Percentiles rank a stretch among this genome's conserved stretches.
Evolutionary conservation across 2,113 vertebrate species (phyloP).

Genomic region (Sterrhoptilus dennistouni): DNA sequence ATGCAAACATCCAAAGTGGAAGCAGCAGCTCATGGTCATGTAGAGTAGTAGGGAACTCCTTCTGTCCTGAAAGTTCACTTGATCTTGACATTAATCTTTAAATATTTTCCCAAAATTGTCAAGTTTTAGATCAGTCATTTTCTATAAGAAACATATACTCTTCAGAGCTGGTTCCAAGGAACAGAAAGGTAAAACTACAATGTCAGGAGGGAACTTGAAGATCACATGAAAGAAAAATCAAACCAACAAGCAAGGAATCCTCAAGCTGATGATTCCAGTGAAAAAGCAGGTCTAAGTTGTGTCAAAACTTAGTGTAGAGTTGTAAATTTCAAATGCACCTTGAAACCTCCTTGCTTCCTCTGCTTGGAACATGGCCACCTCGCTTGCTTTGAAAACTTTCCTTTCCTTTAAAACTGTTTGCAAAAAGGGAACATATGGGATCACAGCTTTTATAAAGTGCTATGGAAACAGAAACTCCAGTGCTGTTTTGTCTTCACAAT

Average conservation of each 20-base stretch:
- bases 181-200: neutral
- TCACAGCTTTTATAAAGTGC: slow-evolving; percentile 39
- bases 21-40: neutral
- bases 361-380: neutral
- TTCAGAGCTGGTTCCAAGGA: neutral
- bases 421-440: neutral
- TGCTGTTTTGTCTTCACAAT: slow-evolving; percentile 41
- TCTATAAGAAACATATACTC: neutral
- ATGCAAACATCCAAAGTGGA: neutral
- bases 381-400: slow-evolving; percentile 17
- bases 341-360: neutral
- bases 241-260: neutral
- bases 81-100: neutral
- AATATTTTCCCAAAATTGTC: neutral
- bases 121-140: neutral
- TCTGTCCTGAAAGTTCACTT: neutral
- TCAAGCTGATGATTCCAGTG: neutral
- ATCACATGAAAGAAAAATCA: neutral
- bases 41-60: neutral
- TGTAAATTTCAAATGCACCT: slow-evolving; percentile 4
- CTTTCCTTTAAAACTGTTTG: slow-evolving; percentile 44
- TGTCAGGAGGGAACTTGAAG: neutral
- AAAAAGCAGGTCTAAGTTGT: neutral
- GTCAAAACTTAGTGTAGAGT: neutral
- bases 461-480: slow-evolving; percentile 57